Evolutionary conservation across 1,140 invertebrate genomes (phyloP).

Genomic region (Phenacoccus solenopsis): DNA sequence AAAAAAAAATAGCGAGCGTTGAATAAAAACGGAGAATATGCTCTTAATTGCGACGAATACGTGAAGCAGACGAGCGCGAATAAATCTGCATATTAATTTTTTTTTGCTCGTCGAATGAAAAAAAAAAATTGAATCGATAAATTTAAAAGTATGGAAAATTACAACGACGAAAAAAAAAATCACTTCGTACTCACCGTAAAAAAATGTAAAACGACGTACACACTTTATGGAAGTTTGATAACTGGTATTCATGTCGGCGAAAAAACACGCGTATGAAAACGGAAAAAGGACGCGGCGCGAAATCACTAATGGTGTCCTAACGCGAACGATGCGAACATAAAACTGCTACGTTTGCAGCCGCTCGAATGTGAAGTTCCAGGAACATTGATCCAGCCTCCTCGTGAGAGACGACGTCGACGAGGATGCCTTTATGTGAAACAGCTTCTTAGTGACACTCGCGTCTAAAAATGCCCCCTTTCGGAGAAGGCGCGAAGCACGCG

Average conservation of each 20-base stretch:
- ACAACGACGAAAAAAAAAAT: background rate
- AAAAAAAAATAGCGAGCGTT: no score
- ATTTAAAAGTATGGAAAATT: no score
- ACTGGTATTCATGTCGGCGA: background rate
- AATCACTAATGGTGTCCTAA: slow-evolving; percentile 2
- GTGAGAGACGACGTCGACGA: background rate
- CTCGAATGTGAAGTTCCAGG: slow-evolving; percentile 9
- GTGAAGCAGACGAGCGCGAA: background rate
- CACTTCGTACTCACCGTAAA: background rate
- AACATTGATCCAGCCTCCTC: slow-evolving; percentile 14
- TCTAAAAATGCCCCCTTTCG: background rate
- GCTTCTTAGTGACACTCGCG: slow-evolving; percentile 9
- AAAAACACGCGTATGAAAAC: background rate
- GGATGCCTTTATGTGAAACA: slow-evolving; percentile 10
- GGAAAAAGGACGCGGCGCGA: background rate
- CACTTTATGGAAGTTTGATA: background rate
- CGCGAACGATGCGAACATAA: slow-evolving; percentile 1
- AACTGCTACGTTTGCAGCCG: background rate
- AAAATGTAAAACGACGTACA: background rate
- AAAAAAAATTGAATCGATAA: no score
- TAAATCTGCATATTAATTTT: background rate
- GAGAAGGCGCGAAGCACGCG: no score
- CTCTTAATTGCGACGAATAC: no score
- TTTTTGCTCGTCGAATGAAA: background rate
- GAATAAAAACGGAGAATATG: no score